Base-by-base conservation (phyloP, 2,888 invertebrate species). In the Aproaerema taeniolella region DNA sequence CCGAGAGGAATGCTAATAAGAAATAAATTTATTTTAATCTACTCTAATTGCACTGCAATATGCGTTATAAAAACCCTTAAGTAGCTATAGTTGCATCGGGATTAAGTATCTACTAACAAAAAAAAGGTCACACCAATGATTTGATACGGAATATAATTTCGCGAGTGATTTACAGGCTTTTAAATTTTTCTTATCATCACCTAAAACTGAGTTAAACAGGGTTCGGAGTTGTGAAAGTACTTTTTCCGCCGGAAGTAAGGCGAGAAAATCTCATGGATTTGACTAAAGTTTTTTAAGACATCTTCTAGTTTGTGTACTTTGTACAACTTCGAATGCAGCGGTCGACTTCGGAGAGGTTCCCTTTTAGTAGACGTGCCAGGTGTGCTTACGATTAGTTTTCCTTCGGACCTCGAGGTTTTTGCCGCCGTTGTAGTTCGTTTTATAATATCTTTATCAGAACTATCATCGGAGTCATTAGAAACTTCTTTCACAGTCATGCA, bases 211-310 rank as follows among this genome's bases (percentile, higher is more conserved):
- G 42, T 30, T 48, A 57, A 33, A 45, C 61, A 55, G 38, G 60
- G 48, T 47, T 61, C 60, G 12, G 61, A 60, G 41, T 47, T 49
- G 38, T 60, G n/a, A n/a, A n/a, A 43, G 49, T 30, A 38, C 39
- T 32, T 34, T 42, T 41, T 48, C 35, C 29, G 8, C 17, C 39
- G 43, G 36, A 37, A 41, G 30, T 43, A 39, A 1, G 53, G 47
- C 1, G 50, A 45, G 30, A 47, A 43, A 30, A 20, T 46, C 17
- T 37, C 43, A 42, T 50, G 47, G 35, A 45, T 10, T 40, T 39
- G 31, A 43, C 44, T 33, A 47, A 54, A 47, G 33, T 44, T 39
- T 28, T 7, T 31, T 13, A 31, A 10, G 3, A 26, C 6, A 26
- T 31, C 4, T 15, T 31, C 15, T 9, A 12, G 5, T 17, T 8